These are phyloP conservation scores for Macropis europaea DNA, from an alignment of 2,888 invertebrate genomes.

Conservation along the genomic window DNA sequence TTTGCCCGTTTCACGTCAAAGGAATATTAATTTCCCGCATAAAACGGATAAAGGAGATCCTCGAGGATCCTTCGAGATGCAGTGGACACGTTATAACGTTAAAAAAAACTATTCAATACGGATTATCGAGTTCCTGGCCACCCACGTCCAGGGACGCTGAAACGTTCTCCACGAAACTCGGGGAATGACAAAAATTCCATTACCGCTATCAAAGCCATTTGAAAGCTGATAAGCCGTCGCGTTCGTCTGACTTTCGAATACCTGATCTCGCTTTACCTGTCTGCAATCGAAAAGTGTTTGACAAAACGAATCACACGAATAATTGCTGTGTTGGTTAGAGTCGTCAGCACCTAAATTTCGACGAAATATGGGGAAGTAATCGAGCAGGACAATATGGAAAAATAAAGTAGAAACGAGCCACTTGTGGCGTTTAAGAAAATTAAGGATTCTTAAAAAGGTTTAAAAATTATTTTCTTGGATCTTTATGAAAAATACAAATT, in stretches of 20 bases:
- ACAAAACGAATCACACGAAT: background rate
- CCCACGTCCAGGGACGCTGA: constrained; percentile 12
- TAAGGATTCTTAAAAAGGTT: too few relatives aligned
- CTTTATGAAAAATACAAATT: too few relatives aligned
- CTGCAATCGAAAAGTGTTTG: background rate
- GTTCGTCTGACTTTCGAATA: constrained; percentile 35
- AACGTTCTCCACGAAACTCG: constrained; percentile 16
- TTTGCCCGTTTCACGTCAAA: background rate
- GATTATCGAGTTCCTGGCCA: constrained; percentile 17
- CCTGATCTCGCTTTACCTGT: background rate
- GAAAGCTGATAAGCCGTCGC: constrained; percentile 38
- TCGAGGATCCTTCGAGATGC: background rate
- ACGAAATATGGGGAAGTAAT: too few relatives aligned
- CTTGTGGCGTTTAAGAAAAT: too few relatives aligned
- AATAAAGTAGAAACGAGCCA: too few relatives aligned
- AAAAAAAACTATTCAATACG: constrained; percentile 10
- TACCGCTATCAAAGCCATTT: constrained; percentile 44
- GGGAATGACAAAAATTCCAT: constrained; percentile 50
- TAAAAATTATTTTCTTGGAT: too few relatives aligned
- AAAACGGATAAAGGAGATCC: constrained; percentile 8
- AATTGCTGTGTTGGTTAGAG: background rate
- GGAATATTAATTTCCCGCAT: constrained; percentile 24
- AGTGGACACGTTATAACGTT: constrained; percentile 9
- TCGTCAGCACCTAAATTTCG: too few relatives aligned
- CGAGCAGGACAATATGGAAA: too few relatives aligned